phyloP scores from a whole-genome alignment of 2,888 invertebrate species.

The Quadriops clusia region DNA sequence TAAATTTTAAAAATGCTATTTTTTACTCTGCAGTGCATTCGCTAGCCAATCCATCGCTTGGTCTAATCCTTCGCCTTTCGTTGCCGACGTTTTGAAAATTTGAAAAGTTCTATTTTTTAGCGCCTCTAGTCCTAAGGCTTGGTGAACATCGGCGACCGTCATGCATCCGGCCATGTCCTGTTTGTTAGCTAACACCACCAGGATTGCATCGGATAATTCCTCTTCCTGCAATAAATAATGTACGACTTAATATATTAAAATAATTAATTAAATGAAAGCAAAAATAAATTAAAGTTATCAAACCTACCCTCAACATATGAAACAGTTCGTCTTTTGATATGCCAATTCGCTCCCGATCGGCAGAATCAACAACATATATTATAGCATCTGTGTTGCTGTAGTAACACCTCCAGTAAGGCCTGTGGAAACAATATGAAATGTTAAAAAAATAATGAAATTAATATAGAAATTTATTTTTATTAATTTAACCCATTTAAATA shows the following conservation, averaged over 20 bases:
- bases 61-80: conserved; percentile 94
- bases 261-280: conserved; percentile 7
- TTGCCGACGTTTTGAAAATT: conserved; percentile 98
- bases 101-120: conserved; percentile 96
- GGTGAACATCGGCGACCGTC: conserved; percentile 93
- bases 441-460: background rate
- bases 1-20: conserved; percentile 63
- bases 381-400: conserved; percentile 99
- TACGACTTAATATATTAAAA: conserved; percentile 2
- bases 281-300: conserved; percentile 6
- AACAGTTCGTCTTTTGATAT: conserved; percentile 97
- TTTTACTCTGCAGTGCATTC: conserved; percentile 78
- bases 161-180: conserved; percentile 98
- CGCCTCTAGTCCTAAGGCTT: conserved; percentile 87
- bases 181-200: conserved; percentile 96
- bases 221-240: conserved; percentile 62
- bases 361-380: conserved; percentile 98
- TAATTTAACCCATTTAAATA: no score
- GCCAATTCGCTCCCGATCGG: conserved; percentile 96
- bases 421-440: conserved; percentile 30
- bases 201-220: conserved; percentile 87
- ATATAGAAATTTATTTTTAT: background rate
- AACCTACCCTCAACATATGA: conserved; percentile 86
- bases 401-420: conserved; percentile 99
- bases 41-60: conserved; percentile 99